These are phyloP conservation scores for Poeciliopsis prolifica DNA, from an alignment of 2,113 vertebrate genomes.

Conservation along the genomic window DNA sequence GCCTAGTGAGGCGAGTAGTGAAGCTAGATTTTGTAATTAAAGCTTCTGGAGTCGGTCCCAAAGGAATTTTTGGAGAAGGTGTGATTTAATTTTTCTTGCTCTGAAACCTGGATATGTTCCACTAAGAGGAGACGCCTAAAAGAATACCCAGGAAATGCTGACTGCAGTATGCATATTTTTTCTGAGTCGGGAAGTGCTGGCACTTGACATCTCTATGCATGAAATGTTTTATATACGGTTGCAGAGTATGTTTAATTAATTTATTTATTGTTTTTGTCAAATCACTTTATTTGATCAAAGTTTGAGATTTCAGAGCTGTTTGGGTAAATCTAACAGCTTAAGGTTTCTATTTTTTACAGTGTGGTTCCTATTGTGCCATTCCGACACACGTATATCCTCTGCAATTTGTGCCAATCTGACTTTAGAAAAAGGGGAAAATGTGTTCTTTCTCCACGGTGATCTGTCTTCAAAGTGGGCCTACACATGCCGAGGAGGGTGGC, in stretches of 20 bases:
- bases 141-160: too few species aligned
- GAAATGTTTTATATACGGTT: too few species aligned
- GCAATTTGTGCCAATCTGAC: conserved; percentile 64
- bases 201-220: too few species aligned
- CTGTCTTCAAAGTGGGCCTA: conserved; percentile 64
- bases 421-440: conserved; percentile 55
- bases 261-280: not conserved
- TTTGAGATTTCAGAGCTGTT: not conserved
- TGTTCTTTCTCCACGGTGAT: conserved; percentile 61
- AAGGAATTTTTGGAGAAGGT: not conserved
- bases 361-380: conserved; percentile 27
- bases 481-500: conserved; percentile 34
- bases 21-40: conserved; percentile 39
- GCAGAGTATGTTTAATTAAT: not conserved
- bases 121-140: too few species aligned
- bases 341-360: conserved; percentile 46
- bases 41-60: conserved; percentile 26
- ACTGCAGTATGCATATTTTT: too few species aligned
- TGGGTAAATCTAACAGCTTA: not conserved
- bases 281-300: too few species aligned
- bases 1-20: not conserved
- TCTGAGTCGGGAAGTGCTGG: not conserved
- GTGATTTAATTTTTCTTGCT: not conserved
- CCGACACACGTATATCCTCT: conserved; percentile 44
- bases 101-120: too few species aligned